phyloP scores from a whole-genome alignment of 35 echinoderm and acorn worm species.

The Patiria miniata region DNA sequence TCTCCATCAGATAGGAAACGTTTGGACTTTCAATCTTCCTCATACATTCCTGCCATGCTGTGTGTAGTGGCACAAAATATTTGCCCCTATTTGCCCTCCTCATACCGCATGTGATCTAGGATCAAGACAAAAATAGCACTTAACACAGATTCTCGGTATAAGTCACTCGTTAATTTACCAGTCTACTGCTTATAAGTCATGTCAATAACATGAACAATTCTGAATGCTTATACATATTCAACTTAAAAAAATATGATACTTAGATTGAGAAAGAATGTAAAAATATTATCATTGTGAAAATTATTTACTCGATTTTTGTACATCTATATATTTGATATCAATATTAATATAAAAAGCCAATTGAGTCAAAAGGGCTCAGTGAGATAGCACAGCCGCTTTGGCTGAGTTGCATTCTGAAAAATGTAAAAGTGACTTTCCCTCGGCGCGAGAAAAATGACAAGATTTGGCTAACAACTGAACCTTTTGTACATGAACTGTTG shows the following conservation, averaged over 20 bases:
- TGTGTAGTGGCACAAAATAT: no score
- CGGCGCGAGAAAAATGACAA: neutral
- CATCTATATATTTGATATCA: constrained; percentile 21
- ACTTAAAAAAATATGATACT: constrained; percentile 33
- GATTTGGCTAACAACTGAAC: constrained; percentile 9
- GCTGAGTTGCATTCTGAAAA: constrained; percentile 28
- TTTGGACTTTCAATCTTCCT: no score
- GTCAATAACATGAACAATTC: constrained; percentile 4
- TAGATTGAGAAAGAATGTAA: constrained; percentile 32
- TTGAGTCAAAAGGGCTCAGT: constrained; percentile 25
- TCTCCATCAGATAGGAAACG: no score
- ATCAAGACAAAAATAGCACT: no score
- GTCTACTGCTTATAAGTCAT: no score
- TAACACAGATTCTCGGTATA: no score
- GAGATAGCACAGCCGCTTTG: neutral
- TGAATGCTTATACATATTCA: constrained; percentile 6
- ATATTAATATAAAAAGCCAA: constrained; percentile 21
- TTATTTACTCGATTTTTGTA: constrained; percentile 26
- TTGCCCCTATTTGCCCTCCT: no score
- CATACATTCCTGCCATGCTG: no score
- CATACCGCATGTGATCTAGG: no score
- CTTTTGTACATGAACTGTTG: neutral
- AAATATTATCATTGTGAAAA: constrained; percentile 27
- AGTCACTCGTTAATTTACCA: no score
- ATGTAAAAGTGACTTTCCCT: constrained; percentile 27